A percentile compares a stretch with the other conserved stretches of the same genome.
phyloP scores from a whole-genome alignment of 2,113 vertebrate species.

The Poeciliopsis occidentalis region DNA sequence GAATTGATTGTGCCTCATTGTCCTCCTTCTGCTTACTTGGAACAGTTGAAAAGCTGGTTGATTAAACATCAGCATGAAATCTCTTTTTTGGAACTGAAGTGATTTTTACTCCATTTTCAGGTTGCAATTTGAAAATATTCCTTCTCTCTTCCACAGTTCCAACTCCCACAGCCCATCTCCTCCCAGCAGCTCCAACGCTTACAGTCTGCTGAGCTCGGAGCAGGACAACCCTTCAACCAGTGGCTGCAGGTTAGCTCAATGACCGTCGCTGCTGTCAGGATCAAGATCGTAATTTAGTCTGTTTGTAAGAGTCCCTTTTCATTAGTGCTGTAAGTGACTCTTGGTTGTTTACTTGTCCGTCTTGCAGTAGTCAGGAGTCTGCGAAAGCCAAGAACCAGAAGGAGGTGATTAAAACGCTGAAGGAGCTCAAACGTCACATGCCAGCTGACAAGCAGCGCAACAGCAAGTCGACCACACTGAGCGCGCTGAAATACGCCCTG shows the following conservation, averaged over 20 bases:
- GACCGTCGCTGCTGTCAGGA: not conserved
- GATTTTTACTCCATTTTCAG: not conserved
- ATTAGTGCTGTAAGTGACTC: conserved; percentile 20
- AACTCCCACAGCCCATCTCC: conserved; percentile 82
- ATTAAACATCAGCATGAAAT: not conserved
- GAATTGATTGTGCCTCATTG: not conserved
- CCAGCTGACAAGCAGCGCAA: conserved; percentile 88
- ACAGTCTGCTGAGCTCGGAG: conserved; percentile 88
- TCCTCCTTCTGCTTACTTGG: not conserved
- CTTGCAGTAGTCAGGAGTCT: conserved; percentile 87
- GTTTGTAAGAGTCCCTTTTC: not conserved
- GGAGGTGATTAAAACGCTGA: conserved; percentile 89
- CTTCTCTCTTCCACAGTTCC: conserved; percentile 62
- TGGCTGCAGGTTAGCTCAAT: conserved; percentile 86
- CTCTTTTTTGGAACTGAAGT: conserved; percentile 2
- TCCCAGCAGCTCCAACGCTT: conserved; percentile 85
- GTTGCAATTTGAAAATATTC: not conserved
- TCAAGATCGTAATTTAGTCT: not conserved
- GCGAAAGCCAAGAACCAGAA: conserved; percentile 91
- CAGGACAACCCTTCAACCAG: conserved; percentile 88
- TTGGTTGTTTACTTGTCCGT: not conserved
- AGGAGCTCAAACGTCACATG: conserved; percentile 90
- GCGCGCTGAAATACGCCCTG: conserved; percentile 89
- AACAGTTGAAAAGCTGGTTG: not conserved
- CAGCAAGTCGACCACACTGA: conserved; percentile 85